Evolutionary conservation across 2,797 vertebrate species (phyloP), one percentile per base, ranked within the genome.

Genomic region (Enteromius fasciolatus): DNA sequence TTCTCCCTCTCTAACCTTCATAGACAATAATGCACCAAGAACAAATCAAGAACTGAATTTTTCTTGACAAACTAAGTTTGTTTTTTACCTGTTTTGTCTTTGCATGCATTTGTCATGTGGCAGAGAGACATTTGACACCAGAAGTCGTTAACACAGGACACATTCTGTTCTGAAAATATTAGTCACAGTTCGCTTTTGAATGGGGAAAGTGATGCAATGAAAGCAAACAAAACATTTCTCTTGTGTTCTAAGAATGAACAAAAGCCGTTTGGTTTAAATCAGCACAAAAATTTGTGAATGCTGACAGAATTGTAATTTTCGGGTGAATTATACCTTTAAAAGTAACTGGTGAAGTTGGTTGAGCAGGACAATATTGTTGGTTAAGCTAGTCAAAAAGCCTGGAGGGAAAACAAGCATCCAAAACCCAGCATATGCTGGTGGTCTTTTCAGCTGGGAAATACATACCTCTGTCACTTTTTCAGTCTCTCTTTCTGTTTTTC

Each of bases 391-490:
- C 5, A 76, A 48, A 28, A 73, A 73, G 17, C 70, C 46, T 50
- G 63, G 63, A 33, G 63, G 63, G 33, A 67, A 39, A 73, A 73
- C 25, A 50, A 33, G 72, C 50, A 57, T 57, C 72, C 7, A 75
- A 75, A 75, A 75, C 64, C 50, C 36, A 23, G 25, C 41, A 23
- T 70, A 57, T 74, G 31, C 68, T 80, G 77, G 64, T 73, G 77
- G 64, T 73, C 70, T 69, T 83, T 83, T 72, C 84, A 76, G 54
- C 36, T 28, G 44, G 77, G 63, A 57, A 75, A 75, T 39, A 39
- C 50, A 39, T 66, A 66, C 36, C 73, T 50, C 66, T 25, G 39
- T 78, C 59, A 78, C 61, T 59, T 6, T 69, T 73, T 75, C 76
- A 25, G 76, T 76, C 4, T 85, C 41, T 68, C 57, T 66, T 18